phyloP scores from a whole-genome alignment of 2,797 vertebrate genomes.

The Chanos chanos region DNA sequence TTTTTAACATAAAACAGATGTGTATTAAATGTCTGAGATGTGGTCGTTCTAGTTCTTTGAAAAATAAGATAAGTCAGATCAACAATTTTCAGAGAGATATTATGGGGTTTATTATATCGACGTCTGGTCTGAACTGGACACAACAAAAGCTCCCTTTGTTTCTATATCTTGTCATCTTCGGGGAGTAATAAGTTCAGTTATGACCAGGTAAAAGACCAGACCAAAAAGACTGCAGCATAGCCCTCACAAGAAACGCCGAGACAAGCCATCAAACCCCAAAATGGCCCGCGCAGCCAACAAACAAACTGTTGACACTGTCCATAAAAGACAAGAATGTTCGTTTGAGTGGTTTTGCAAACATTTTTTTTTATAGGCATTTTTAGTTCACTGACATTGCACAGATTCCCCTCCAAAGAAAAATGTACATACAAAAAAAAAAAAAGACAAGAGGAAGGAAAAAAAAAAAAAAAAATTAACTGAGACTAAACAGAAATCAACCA shows the following conservation, averaged over 20 bases:
- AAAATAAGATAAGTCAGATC: too few species aligned
- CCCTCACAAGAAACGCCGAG: not conserved
- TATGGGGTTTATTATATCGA: too few species aligned
- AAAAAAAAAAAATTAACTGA: slow-evolving; percentile 42
- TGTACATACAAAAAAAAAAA: slow-evolving; percentile 46
- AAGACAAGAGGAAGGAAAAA: slow-evolving; percentile 46
- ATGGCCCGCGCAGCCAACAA: too few species aligned
- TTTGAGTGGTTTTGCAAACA: slow-evolving; percentile 52
- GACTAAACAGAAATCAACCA: slow-evolving; percentile 37
- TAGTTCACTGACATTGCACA: slow-evolving; percentile 68
- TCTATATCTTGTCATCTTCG: too few species aligned
- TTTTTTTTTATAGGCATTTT: slow-evolving; percentile 34
- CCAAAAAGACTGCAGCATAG: not conserved
- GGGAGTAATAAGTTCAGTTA: too few species aligned
- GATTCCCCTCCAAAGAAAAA: slow-evolving; percentile 67
- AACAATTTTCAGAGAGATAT: too few species aligned
- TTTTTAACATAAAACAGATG: not conserved
- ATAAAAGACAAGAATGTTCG: not conserved
- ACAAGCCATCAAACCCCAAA: not conserved
- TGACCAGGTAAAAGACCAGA: not conserved
- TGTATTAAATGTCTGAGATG: too few species aligned
- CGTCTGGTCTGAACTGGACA: too few species aligned
- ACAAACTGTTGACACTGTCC: too few species aligned
- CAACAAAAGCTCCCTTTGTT: too few species aligned
- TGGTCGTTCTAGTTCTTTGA: too few species aligned